Evolutionary conservation across 1,140 invertebrate genomes (phyloP).

Genomic region (Hormaphis cornu): DNA sequence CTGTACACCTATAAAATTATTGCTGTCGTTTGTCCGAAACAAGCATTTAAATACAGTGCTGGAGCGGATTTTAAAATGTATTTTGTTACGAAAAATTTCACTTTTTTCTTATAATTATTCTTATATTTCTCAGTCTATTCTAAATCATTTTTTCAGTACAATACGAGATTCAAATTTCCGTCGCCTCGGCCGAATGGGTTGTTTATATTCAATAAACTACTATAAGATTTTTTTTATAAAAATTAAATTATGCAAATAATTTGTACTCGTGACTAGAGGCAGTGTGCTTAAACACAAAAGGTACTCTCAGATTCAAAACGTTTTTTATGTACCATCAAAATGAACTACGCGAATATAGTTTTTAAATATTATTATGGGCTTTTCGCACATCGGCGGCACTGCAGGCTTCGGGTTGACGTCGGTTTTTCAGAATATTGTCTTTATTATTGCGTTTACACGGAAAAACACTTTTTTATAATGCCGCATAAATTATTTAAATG

Average conservation of each 20-base stretch:
- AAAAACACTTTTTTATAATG: neutral
- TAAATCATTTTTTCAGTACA: too few relatives aligned
- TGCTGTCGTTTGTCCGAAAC: too few relatives aligned
- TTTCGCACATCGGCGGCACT: neutral
- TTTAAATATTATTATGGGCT: neutral
- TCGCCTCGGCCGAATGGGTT: too few relatives aligned
- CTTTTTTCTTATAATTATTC: too few relatives aligned
- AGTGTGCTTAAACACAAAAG: neutral
- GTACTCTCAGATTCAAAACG: neutral
- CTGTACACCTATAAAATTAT: too few relatives aligned
- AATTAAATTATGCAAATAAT: neutral
- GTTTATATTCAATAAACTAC: too few relatives aligned
- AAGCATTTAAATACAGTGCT: too few relatives aligned
- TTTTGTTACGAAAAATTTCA: too few relatives aligned
- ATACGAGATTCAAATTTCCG: too few relatives aligned
- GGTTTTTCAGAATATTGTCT: neutral
- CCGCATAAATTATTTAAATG: slow-evolving; percentile 10
- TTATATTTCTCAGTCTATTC: too few relatives aligned
- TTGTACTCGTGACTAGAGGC: neutral
- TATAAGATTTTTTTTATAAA: neutral
- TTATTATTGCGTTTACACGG: neutral
- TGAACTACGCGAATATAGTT: neutral
- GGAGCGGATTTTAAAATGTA: too few relatives aligned
- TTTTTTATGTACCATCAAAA: slow-evolving; percentile 1
- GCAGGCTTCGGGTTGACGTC: neutral